Base-by-base conservation (phyloP, 2,797 vertebrate species). In the Darevskia nairensis region DNA sequence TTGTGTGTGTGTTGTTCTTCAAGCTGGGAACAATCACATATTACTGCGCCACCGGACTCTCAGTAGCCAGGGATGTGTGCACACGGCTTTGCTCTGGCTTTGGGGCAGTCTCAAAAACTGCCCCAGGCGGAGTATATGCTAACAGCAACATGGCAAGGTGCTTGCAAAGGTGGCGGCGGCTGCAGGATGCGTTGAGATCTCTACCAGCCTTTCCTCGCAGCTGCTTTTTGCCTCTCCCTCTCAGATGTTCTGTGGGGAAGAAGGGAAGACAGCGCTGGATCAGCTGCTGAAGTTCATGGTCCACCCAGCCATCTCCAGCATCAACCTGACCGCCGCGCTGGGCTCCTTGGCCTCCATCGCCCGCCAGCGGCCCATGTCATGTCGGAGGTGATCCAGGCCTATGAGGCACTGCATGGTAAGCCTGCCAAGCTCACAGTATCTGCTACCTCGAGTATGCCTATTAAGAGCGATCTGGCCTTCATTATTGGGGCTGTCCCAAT, bases 261-360 rank as follows among this genome's bases (percentile, higher is more conserved):
- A 98, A 80, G 99, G 99, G 0, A 98, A 98, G 86, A 95, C 95
- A 0, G 99, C 98, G 0, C 94, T 99, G 92, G 98, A 99, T 86
- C 98, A 98, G 95, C 97, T 99, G 64, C 96, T 99, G 21, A 98
- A 97, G 96, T 99, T 99, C 95, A 99, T 99, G 99, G 98, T 98
- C 17, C 98, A 99, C 69, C 98, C 99, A 0, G 99, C 99, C 84
- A 99, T 99, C 95, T 98, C 99, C 95, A 98, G 98, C 96, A 99
- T 99, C 94, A 99, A 99, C 95, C 97, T 99, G 89, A 99, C 98
- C 3, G 98, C 98, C 0, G 98, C 98, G 0, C 95, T 99, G 71
- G 99, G 98, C 72, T 98, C 99, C 0, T 92, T 99, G 88, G 99
- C 99, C 91, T 98, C 98, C 0, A 97, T 99, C 0, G 98, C 99